Percentiles rank a stretch among this genome's conserved stretches.
Evolutionary conservation across 2,797 vertebrate species (phyloP).

Genomic region (Hafferia zeledoni): DNA sequence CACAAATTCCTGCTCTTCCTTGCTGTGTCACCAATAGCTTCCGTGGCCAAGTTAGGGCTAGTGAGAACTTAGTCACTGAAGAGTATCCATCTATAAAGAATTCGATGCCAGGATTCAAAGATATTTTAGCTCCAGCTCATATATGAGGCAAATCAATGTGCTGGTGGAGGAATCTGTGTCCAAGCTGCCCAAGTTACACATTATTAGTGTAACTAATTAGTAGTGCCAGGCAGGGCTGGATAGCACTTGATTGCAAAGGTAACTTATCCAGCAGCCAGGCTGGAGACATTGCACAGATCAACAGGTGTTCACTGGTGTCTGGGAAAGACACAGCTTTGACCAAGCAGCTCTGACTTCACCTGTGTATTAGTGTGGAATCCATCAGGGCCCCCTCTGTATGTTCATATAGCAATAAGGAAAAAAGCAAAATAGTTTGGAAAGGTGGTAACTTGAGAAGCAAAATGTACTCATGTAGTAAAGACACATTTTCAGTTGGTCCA

Average conservation of each 20-base stretch:
- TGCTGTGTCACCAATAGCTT: neutral
- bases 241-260: neutral
- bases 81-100: neutral
- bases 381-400: neutral
- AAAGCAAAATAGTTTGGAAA: neutral
- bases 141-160: neutral
- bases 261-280: neutral
- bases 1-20: neutral
- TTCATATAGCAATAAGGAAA: neutral
- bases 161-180: neutral
- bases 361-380: neutral
- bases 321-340: neutral
- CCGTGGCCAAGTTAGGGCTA: neutral
- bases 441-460: neutral
- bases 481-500: neutral
- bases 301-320: neutral
- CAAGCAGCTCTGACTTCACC: neutral
- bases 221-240: neutral
- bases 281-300: fast-evolving
- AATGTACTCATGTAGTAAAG: neutral
- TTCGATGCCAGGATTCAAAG: neutral
- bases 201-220: neutral
- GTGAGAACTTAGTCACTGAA: neutral
- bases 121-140: neutral
- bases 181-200: neutral